phyloP scores from a whole-genome alignment of 2,113 vertebrate species.

The Notothenia rossii region DNA sequence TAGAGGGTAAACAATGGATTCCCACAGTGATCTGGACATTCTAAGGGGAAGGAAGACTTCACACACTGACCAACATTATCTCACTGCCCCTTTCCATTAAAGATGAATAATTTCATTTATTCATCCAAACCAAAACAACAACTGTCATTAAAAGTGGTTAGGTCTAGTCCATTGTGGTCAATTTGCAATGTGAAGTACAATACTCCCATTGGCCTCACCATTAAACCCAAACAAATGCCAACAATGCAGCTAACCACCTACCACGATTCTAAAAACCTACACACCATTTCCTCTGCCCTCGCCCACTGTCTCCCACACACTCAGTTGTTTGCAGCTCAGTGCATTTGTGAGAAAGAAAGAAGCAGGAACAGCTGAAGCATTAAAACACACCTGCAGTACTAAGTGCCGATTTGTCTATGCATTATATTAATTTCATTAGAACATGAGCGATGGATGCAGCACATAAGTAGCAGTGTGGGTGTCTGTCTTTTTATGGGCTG shows the following conservation, averaged over 20 bases:
- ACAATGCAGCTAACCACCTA: conserved; percentile 34
- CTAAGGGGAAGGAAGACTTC: conserved; percentile 55
- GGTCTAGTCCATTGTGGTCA: conserved; percentile 5
- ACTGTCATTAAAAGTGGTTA: conserved; percentile 19
- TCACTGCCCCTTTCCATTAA: not conserved
- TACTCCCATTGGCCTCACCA: not conserved
- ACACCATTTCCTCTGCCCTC: conserved; percentile 55
- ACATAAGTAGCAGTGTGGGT: not conserved
- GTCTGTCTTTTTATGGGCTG: not conserved
- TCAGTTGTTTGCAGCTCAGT: conserved; percentile 12
- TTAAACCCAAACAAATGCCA: conserved; percentile 22
- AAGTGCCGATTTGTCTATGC: not conserved
- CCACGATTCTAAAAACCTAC: conserved; percentile 30
- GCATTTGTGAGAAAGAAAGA: conserved; percentile 10
- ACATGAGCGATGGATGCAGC: not conserved
- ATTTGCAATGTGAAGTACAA: not conserved
- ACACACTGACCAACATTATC: conserved; percentile 48
- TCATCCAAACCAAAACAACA: not conserved
- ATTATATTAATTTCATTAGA: not conserved
- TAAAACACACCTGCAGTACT: not conserved
- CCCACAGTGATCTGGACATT: conserved; percentile 57
- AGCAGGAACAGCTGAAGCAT: not conserved
- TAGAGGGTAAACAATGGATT: conserved; percentile 61
- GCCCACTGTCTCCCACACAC: conserved; percentile 37
- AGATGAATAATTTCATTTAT: conserved; percentile 28